Conservation (phyloP, 92 coral and sea anemone genomes). For the Epizoanthus stellaris region DNA sequence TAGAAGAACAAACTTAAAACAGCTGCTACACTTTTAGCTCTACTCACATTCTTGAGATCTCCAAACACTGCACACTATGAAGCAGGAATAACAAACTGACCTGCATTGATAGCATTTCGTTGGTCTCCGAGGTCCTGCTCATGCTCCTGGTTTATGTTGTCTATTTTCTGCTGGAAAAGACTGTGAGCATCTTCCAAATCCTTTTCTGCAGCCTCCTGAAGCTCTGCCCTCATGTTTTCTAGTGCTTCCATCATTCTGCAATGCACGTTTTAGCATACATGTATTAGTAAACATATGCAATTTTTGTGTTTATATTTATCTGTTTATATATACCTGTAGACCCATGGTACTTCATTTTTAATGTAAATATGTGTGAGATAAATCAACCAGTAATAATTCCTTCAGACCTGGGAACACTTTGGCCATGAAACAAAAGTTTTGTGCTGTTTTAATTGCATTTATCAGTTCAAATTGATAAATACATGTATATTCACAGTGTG, state of each 20-base stretch:
- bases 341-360: no score
- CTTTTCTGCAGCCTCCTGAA: constrained; percentile 81
- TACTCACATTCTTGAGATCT: no score
- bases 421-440: no score
- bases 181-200: constrained; percentile 75
- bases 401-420: no score
- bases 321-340: background rate
- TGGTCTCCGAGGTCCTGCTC: constrained; percentile 41
- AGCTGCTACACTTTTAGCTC: no score
- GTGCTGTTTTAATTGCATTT: no score
- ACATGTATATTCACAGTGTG: no score
- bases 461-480: no score
- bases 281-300: background rate
- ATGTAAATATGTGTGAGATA: no score
- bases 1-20: no score
- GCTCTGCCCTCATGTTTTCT: constrained; percentile 70
- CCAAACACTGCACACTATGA: no score
- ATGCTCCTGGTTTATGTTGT: constrained; percentile 56
- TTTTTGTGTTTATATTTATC: background rate
- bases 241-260: constrained; percentile 61
- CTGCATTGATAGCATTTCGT: constrained; percentile 51
- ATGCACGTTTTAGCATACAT: background rate
- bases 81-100: background rate
- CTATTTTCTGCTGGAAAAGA: constrained; percentile 69
- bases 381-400: no score